phyloP scores from a whole-genome alignment of 2,113 vertebrate species.

The Rhombomys opimus region DNA sequence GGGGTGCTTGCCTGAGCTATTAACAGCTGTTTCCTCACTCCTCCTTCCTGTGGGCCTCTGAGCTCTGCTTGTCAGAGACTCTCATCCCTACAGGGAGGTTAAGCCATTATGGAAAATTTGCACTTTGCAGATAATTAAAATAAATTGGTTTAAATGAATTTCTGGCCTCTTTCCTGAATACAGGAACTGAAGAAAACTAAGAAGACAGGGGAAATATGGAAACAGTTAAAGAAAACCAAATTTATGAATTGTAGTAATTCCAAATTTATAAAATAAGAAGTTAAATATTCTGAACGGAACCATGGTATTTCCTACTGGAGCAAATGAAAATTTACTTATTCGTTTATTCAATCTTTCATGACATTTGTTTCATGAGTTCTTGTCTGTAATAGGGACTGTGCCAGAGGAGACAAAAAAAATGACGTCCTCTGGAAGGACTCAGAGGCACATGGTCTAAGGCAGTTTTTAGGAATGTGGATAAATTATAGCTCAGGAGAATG shows the following conservation, averaged over 20 bases:
- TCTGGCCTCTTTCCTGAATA: slow-evolving; percentile 52
- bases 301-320: not conserved
- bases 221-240: slow-evolving; percentile 40
- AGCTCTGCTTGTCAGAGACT: slow-evolving; percentile 60
- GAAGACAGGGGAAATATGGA: not conserved
- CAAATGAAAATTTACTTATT: not conserved
- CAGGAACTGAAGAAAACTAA: slow-evolving; percentile 53
- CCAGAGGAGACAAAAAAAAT: not conserved
- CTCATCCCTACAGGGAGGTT: slow-evolving; percentile 32
- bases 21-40: not conserved
- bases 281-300: not conserved
- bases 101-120: slow-evolving; percentile 10
- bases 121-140: slow-evolving; percentile 63
- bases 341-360: not conserved
- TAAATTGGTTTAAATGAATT: slow-evolving; percentile 63
- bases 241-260: slow-evolving; percentile 36
- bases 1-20: not conserved
- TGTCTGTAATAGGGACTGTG: not conserved
- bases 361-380: not conserved
- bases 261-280: slow-evolving; percentile 33
- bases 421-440: not conserved
- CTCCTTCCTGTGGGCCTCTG: not conserved
- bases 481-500: not conserved
- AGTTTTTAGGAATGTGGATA: not conserved
- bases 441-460: not conserved